Evolutionary conservation across 1,140 invertebrate species (phyloP), one percentile per base, ranked within the genome.

Genomic region (Euschistus heros): DNA sequence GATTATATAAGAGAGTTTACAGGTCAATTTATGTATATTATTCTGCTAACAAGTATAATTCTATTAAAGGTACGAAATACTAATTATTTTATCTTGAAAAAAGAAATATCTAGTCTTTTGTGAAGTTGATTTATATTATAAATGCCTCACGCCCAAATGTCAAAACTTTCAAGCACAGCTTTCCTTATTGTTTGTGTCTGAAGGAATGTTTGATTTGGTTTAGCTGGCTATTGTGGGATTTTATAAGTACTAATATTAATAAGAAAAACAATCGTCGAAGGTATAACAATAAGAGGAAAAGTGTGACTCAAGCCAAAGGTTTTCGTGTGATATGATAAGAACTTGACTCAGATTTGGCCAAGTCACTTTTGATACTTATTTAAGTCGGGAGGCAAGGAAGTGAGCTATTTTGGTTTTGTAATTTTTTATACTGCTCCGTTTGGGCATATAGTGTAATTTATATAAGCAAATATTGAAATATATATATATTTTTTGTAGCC

Each of bases 291-390:
- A 57, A 24, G 42, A 22, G 26, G 17, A 17, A 26, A 33, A 44
- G 30, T 26, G 27, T 60, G 61, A 37, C 46, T 66, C 46, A 66
- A 66, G 46, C 65, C 65, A 66, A 66, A 66, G 65, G 60, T 63
- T 62, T 66, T 44, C 60, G 54, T 66, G 65, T 66, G 65, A 66
- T 66, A 66, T 66, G 65, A 66, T 66, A 66, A 33, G 61, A 37
- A 62, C 65, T 37, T 66, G 65, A 64, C 63, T 64, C 24, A 26
- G 52, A 63, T 37, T 66, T 66, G 65, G 59, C 65, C 59, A 66
- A 59, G 42, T 52, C 60, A 27, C 59, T 66, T 66, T 66, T 66
- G 59, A 62, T 66, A 66, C 61, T 62, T 37, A 37, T 37, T 37
- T 20, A 60, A 47, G 46, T 50, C 18, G 5, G 65, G 62, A 63